Percentiles rank a stretch among this genome's conserved stretches.
phyloP scores from a whole-genome alignment of 2,888 invertebrate genomes.

The Eucriotettix oculatus region DNA sequence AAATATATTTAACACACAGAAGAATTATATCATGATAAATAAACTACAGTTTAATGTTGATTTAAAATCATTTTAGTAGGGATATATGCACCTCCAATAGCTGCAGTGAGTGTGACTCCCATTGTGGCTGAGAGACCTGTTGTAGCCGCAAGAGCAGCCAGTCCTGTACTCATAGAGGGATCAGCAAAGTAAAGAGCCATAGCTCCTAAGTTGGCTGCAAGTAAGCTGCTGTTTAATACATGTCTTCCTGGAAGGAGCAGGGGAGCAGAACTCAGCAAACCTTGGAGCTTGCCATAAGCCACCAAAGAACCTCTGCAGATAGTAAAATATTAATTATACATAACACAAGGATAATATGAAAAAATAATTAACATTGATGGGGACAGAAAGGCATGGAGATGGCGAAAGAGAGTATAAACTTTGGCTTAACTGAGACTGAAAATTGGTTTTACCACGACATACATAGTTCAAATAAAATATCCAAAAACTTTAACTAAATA shows the following conservation, averaged over 20 bases:
- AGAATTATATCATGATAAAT: background rate
- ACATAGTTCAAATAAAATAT: too few species aligned
- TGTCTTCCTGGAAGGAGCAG: constrained; percentile 69
- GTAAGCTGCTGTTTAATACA: constrained; percentile 49
- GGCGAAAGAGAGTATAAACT: too few species aligned
- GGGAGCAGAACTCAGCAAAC: constrained; percentile 62
- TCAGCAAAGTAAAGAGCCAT: constrained; percentile 47
- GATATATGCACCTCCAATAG: constrained; percentile 55
- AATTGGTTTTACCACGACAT: too few species aligned
- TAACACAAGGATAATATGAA: too few species aligned
- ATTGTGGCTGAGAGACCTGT: constrained; percentile 61
- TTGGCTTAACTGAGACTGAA: too few species aligned
- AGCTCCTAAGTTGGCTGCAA: constrained; percentile 54
- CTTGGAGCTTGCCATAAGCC: constrained; percentile 81
- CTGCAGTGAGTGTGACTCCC: constrained; percentile 75
- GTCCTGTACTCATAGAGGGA: constrained; percentile 46
- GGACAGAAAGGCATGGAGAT: too few species aligned
- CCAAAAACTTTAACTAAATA: too few species aligned
- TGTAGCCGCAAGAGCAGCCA: constrained; percentile 57
- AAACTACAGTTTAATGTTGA: background rate
- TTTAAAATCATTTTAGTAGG: background rate
- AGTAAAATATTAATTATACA: background rate
- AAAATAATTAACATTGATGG: too few species aligned
- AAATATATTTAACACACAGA: background rate
- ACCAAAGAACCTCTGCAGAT: constrained; percentile 60